Conservation (phyloP, 2,797 vertebrate genomes). For the Pipistrellus nathusii region DNA sequence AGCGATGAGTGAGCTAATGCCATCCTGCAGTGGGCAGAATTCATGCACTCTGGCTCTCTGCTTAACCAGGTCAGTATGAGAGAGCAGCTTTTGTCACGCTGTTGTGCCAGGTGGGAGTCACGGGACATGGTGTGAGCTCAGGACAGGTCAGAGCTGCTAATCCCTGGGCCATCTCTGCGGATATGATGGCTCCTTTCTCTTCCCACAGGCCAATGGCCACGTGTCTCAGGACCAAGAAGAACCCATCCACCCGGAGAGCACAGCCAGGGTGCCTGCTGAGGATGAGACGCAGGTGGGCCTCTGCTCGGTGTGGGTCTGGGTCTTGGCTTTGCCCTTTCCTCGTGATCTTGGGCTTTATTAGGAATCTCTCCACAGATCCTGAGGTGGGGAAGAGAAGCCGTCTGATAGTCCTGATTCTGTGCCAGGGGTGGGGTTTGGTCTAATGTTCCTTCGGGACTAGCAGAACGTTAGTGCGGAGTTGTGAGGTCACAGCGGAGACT, state of each 20-base stretch:
- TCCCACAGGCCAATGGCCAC: constrained; percentile 84
- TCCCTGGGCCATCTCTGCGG: background rate
- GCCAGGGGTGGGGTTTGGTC: background rate
- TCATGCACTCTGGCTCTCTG: background rate
- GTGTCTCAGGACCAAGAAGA: constrained; percentile 82
- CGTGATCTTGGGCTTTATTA: background rate
- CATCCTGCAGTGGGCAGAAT: background rate
- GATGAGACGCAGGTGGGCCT: constrained; percentile 88
- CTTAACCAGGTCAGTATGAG: background rate
- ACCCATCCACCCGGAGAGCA: constrained; percentile 75
- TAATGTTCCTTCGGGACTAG: background rate
- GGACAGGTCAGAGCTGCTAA: background rate
- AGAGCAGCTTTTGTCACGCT: background rate
- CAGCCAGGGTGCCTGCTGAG: constrained; percentile 83
- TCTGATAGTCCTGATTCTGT: background rate
- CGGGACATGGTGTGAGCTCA: background rate
- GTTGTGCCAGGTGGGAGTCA: background rate
- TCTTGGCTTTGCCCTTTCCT: background rate
- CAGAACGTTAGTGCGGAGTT: background rate
- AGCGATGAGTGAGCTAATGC: background rate
- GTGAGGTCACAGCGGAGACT: background rate
- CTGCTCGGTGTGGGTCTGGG: constrained; percentile 34
- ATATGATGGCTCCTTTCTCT: constrained; percentile 80
- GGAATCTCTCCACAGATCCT: background rate
- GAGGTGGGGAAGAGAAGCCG: background rate